Evolutionary conservation across 2,888 invertebrate genomes (phyloP), one percentile per base, ranked within the genome.

Genomic region (Agonum fuliginosum): DNA sequence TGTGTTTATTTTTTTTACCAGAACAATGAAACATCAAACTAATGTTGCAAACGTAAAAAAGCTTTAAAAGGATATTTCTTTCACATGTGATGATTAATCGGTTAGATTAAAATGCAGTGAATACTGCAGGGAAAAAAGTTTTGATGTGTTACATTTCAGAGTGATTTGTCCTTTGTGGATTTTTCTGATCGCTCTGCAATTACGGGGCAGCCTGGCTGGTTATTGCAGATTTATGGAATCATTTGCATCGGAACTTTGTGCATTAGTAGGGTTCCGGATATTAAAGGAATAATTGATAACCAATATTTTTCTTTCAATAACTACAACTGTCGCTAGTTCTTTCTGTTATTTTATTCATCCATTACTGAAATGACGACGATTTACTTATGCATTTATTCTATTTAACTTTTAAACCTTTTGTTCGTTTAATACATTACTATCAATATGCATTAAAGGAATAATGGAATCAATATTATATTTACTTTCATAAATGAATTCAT

Each of bases 51-150:
- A 54, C 54, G 54, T 17, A 54, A 22, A 14, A 27, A 54, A 24
- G n/a, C n/a, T 14, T 24, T 24, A 54, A 24, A 54, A 54, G 27
- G 54, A 24, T 24, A 20, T 20, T 48, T 54, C 54, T 54, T 54
- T 54, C 54, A 54, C n/a, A 54, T 54, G 54, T 24, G 54, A 24
- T 54, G 54, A 54, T 54, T 54, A 54, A 54, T 54, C 54, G 54
- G n/a, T 54, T 54, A 54, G 54, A 54, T 54, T 54, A 54, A 54
- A 54, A 54, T 54, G 54, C 54, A 54, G 22, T 54, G 12, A 54
- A 54, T 46, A 17, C 37, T 10, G 37, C 37, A 37, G 12, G n/a
- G 37, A 6, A 8, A 48, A 48, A 12, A 2, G 20, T 24, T 54
- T 54, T 24, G 12, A 54, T 27, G 54, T 54, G 54, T 22, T 24